phyloP scores from a whole-genome alignment of 2,888 invertebrate genomes.

The Hybos culiciformis region DNA sequence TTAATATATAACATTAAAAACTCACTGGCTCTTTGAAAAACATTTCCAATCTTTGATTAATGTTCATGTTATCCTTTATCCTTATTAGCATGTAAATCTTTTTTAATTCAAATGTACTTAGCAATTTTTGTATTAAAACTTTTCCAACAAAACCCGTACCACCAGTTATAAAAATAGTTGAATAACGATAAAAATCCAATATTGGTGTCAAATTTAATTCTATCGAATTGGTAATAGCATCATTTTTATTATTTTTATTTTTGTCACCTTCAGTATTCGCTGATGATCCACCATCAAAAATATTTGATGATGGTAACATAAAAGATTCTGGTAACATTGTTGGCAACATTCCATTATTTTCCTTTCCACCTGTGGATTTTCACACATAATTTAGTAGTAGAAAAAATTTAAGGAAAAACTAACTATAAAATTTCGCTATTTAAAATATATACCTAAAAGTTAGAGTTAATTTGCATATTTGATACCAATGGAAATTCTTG shows the following conservation, averaged over 20 bases:
- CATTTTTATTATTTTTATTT: no score
- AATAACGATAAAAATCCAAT: constrained; percentile 29
- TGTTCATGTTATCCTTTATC: constrained; percentile 30
- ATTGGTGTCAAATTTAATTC: no score
- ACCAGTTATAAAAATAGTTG: constrained; percentile 34
- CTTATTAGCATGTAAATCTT: constrained; percentile 35
- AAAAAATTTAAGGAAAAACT: no score
- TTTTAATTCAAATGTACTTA: constrained; percentile 29
- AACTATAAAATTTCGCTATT: no score
- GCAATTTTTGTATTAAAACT: constrained; percentile 33
- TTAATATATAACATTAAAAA: constrained; percentile 4
- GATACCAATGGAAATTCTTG: no score
- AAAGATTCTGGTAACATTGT: neutral
- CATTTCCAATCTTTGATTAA: constrained; percentile 27
- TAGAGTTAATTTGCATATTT: no score
- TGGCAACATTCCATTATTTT: neutral
- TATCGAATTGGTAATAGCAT: no score
- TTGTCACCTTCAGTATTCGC: no score
- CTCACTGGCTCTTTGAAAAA: constrained; percentile 33
- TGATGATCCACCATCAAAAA: no score
- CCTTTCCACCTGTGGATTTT: neutral
- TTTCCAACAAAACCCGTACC: constrained; percentile 36
- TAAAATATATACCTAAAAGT: no score
- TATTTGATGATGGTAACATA: no score
- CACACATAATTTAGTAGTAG: no score